phyloP scores from a whole-genome alignment of 2,888 invertebrate species.

The Acronicta aceris region DNA sequence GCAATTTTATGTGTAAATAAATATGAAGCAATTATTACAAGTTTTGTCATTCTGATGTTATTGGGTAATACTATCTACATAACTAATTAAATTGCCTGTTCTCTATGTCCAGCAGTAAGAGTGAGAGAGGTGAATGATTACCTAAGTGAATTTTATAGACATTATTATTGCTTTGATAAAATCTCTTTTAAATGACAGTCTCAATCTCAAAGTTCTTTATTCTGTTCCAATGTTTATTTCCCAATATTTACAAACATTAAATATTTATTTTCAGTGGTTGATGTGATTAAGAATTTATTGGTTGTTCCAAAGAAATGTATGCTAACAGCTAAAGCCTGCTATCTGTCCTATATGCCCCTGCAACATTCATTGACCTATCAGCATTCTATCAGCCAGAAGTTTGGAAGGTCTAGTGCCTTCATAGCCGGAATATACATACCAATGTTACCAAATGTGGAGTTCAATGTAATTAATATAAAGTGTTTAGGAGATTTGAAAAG shows the following conservation, averaged over 20 bases:
- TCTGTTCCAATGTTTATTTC: neutral
- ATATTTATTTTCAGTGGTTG: conserved; percentile 75
- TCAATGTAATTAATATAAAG: conserved; percentile 73
- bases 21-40: no score
- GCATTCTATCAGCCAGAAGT: conserved; percentile 63
- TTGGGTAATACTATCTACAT: no score
- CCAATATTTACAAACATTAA: neutral
- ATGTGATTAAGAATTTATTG: conserved; percentile 71
- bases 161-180: no score
- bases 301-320: conserved; percentile 78
- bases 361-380: conserved; percentile 68
- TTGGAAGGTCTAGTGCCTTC: conserved; percentile 62
- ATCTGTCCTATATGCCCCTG: conserved; percentile 75
- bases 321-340: conserved; percentile 72
- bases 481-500: conserved; percentile 63
- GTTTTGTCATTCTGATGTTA: no score
- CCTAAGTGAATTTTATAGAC: no score
- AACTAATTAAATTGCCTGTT: no score
- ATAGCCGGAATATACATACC: conserved; percentile 82
- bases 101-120: no score
- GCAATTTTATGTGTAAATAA: no score
- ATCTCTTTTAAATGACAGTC: neutral
- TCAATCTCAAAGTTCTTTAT: neutral
- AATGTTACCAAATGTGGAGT: conserved; percentile 77
- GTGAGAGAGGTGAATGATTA: no score